A percentile compares a stretch with the other conserved stretches of the same genome.
These are phyloP conservation scores for Daktulosphaira vitifoliae DNA, from an alignment of 1,140 invertebrate genomes.

Conservation along the genomic window DNA sequence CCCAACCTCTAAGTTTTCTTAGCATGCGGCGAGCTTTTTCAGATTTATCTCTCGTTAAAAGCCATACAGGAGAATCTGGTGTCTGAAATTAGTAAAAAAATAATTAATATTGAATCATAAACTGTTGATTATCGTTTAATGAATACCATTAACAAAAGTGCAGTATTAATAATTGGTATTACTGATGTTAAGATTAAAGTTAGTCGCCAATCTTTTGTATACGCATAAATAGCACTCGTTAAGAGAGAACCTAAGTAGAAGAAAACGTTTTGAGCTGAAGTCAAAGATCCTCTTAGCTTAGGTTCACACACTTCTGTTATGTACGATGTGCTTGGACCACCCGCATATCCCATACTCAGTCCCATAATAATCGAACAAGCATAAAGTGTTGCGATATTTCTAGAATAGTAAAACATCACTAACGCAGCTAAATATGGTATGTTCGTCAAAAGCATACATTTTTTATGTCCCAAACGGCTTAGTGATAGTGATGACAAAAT, in stretches of 20 bases:
- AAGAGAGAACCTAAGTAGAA: conserved; percentile 22
- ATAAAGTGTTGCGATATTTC: conserved; percentile 29
- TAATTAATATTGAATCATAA: no score
- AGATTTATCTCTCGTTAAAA: conserved; percentile 45
- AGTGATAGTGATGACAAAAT: conserved; percentile 32
- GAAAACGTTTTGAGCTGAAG: conserved; percentile 12
- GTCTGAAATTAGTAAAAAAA: conserved; percentile 38
- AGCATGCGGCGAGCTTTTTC: conserved; percentile 46
- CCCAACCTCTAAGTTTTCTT: conserved; percentile 47
- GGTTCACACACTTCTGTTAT: conserved; percentile 48
- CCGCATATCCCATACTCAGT: conserved; percentile 46
- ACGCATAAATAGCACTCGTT: neutral
- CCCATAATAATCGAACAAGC: conserved; percentile 36
- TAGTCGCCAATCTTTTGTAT: conserved; percentile 28
- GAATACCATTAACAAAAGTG: conserved; percentile 26
- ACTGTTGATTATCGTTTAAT: neutral
- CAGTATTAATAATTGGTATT: conserved; percentile 33
- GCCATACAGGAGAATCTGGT: conserved; percentile 57
- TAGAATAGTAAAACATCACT: conserved; percentile 36
- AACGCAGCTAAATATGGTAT: conserved; percentile 35
- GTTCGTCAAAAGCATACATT: conserved; percentile 38
- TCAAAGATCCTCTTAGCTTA: conserved; percentile 30
- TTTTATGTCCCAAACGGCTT: conserved; percentile 35
- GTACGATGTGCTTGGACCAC: conserved; percentile 47
- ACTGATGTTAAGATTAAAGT: conserved; percentile 29